These are phyloP conservation scores for Sthenelais limicola DNA, from an alignment of 2,888 invertebrate species.

Conservation along the genomic window DNA sequence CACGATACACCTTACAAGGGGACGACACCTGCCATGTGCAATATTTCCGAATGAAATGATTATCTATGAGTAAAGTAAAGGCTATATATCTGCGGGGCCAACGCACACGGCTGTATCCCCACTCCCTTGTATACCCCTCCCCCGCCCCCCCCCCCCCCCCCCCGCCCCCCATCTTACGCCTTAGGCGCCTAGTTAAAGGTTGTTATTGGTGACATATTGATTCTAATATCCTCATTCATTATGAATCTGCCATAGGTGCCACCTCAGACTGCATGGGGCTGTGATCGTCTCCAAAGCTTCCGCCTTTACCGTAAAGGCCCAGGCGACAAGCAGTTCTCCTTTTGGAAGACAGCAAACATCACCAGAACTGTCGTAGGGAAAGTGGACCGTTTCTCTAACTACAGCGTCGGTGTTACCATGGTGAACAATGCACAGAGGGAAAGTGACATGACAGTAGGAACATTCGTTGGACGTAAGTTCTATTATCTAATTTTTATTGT, in stretches of 20 bases:
- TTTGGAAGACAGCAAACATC: neutral
- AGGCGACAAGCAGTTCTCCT: neutral
- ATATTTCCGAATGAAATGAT: no score
- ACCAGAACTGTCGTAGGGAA: constrained; percentile 22
- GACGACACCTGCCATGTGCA: no score
- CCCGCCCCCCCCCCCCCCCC: no score
- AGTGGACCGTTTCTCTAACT: constrained; percentile 48
- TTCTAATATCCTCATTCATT: no score
- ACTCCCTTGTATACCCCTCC: no score
- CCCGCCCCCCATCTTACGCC: no score
- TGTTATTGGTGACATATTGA: neutral
- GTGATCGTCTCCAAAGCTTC: constrained; percentile 44
- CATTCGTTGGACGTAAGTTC: constrained; percentile 51
- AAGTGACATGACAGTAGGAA: constrained; percentile 42
- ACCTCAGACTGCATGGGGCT: constrained; percentile 34
- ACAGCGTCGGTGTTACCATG: constrained; percentile 47
- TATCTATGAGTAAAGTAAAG: no score
- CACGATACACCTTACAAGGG: no score
- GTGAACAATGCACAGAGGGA: constrained; percentile 51
- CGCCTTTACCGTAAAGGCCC: constrained; percentile 39
- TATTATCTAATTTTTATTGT: no score
- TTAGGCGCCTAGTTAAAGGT: neutral
- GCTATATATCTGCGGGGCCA: no score
- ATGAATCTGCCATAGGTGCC: constrained; percentile 6
- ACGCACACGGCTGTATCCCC: no score